Evolutionary conservation across 1,140 invertebrate species (phyloP).

Genomic region (Pseudomyrmex concolor): DNA sequence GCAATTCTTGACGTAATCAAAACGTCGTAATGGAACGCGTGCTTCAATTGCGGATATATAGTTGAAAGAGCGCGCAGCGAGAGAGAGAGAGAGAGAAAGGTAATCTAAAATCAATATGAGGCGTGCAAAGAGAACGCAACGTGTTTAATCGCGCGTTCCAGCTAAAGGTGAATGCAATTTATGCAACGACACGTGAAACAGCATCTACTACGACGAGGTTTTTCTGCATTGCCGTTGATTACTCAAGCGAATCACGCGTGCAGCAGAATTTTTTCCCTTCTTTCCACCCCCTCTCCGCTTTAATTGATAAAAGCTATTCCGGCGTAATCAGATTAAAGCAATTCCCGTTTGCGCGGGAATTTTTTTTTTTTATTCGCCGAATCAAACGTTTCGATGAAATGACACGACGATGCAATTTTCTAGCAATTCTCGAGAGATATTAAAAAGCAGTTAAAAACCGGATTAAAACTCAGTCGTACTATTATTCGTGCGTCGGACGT

Average conservation of each 20-base stretch:
- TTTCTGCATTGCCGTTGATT: slow-evolving; percentile 36
- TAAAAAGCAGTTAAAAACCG: slow-evolving; percentile 51
- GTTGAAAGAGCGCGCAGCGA: slow-evolving; percentile 1
- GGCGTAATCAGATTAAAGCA: slow-evolving; percentile 50
- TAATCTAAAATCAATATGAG: slow-evolving; percentile 64
- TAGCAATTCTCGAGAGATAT: slow-evolving; percentile 45
- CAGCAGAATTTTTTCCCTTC: slow-evolving; percentile 26
- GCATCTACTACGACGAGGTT: slow-evolving; percentile 1
- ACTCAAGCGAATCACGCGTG: slow-evolving; percentile 40
- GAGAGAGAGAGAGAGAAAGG: slow-evolving; percentile 14
- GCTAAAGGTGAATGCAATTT: slow-evolving; percentile 33
- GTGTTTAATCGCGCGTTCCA: slow-evolving; percentile 53
- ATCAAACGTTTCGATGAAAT: slow-evolving; percentile 49
- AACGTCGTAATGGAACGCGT: slow-evolving; percentile 43
- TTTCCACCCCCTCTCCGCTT: neutral
- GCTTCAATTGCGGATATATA: slow-evolving; percentile 41
- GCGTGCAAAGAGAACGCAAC: slow-evolving; percentile 36
- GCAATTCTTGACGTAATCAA: slow-evolving; percentile 50
- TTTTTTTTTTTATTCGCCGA: slow-evolving; percentile 9
- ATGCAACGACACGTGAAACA: slow-evolving; percentile 29
- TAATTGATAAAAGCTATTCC: slow-evolving; percentile 54
- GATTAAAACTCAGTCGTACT: slow-evolving; percentile 42
- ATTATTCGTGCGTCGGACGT: slow-evolving; percentile 43
- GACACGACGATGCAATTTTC: slow-evolving; percentile 50
- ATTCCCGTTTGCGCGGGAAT: slow-evolving; percentile 24